Evolutionary conservation across 2,888 invertebrate species (phyloP), one percentile per base, ranked within the genome.

Genomic region (Sphaerolaimus hirsutus): DNA sequence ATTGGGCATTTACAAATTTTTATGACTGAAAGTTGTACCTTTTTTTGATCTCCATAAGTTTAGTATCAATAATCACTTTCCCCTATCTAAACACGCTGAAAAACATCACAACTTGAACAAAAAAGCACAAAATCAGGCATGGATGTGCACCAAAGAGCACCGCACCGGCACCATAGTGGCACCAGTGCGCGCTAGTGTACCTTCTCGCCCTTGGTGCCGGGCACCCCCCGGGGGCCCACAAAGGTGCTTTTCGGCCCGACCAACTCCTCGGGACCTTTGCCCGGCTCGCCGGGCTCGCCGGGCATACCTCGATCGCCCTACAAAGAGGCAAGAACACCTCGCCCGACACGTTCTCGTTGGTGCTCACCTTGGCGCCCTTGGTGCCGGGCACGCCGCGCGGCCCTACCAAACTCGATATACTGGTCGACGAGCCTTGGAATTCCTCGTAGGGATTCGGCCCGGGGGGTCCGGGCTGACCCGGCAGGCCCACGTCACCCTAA

Each of bases 391-490:
- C 45, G 41, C 58, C 58, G 26, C 55, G 54, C 35, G 58, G 58
- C 29, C 58, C 58, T 41, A 59, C 54, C 51, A 58, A 55, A 40
- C 56, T 54, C 29, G 55, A 57, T 17, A 12, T 32, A 17, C 10
- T 12, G 10, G 32, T 32, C 42, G 52, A 51, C 40, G n/a, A n/a
- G n/a, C n/a, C n/a, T n/a, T n/a, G n/a, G 23, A 40, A 40, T 19
- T 40, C 23, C 49, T 57, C 58, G 49, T 56, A 53, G 41, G 17
- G 7, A 5, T 17, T 5, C 17, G 57, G 56, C 27, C 61, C 62
- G 4, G 59, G 59, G 1, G 66, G 60, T 45, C 79, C 73, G 40
- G 56, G 57, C 35, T 53, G 53, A 35, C 63, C 62, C 24, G 53
- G 51, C 21, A 49, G 50, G 44, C 62, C 63, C 43, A 56, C 49